Evolutionary conservation across 2,113 vertebrate genomes (phyloP), one percentile per base, ranked within the genome.

Genomic region (Pollimyrus isidori): DNA sequence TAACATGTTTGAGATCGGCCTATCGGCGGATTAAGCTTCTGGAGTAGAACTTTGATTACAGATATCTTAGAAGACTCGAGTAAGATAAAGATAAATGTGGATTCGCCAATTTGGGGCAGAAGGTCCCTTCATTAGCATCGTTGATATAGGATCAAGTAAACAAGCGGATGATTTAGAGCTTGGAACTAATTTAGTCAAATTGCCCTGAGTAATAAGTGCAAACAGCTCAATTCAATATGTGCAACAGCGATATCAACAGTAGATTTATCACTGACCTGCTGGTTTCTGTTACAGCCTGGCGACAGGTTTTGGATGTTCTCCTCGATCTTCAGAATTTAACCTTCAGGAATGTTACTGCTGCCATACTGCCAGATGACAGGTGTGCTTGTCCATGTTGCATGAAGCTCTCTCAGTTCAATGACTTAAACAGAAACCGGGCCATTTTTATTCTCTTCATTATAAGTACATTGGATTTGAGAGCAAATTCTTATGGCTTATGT

Each of bases 211-310:
- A 84, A 83, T 46, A 83, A 48, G 45, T 45, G 82, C 82, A 84
- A 84, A 84, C 45, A 48, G 45, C 82, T 84, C 82, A 48, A 84
- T 84, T 84, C 82, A 84, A 84, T 84, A 84, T 84, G 82, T 45
- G 82, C 39, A 84, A 48, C 82, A 45, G 45, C 23, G 42, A 84
- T 84, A 84, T 84, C 82, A 84, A 84, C 82, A 84, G 82, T 46
- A 46, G 42, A 84, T 45, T 84, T n/a, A 84, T 84, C 45, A 84
- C 42, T 46, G 82, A 84, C 82, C 82, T 84, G 82, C 39, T 84
- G 82, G 39, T 46, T 84, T 23, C 39, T 23, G 82, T 84, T 82
- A 82, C 35, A 45, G 76, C 76, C 45, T 84, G 82, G 82, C 39
- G 19, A 48, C 82, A 48, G 35, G 39, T 46, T 48, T 80, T 42